Conservation (phyloP, 1,140 invertebrate genomes). For the Lepidotrigona ventralis region DNA sequence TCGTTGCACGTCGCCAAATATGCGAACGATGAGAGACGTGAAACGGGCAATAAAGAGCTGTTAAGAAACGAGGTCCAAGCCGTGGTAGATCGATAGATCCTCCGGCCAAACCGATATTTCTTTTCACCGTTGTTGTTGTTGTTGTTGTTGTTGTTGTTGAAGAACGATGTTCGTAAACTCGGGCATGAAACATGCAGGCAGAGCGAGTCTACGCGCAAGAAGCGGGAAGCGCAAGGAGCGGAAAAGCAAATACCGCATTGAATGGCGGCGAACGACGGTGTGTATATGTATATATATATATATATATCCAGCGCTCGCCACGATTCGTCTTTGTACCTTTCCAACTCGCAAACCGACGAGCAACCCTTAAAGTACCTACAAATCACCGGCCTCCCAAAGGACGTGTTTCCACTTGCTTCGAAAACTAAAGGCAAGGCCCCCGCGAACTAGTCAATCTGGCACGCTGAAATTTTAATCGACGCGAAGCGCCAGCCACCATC, state of each 20-base stretch:
- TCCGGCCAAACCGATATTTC: neutral
- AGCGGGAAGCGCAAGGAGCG: neutral
- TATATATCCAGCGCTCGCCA: constrained; percentile 2
- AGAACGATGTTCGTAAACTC: neutral
- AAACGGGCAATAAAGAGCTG: no score
- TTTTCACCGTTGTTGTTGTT: neutral
- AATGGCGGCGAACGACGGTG: constrained; percentile 15
- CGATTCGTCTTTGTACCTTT: constrained; percentile 36
- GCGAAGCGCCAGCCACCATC: neutral
- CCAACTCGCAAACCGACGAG: constrained; percentile 17
- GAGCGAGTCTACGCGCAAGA: neutral
- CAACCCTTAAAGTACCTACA: constrained; percentile 36
- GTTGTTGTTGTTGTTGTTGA: neutral
- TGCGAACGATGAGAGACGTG: neutral
- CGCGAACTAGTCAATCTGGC: constrained; percentile 28
- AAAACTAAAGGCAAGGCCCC: constrained; percentile 11
- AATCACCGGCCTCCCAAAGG: constrained; percentile 28
- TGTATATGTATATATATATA: no score
- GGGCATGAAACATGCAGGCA: neutral
- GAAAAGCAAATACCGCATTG: constrained; percentile 23
- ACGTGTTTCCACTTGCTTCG: constrained; percentile 34
- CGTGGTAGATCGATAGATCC: neutral
- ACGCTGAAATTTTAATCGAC: constrained; percentile 32
- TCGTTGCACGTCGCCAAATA: neutral
- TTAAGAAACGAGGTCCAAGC: neutral